Percentiles rank a stretch among this genome's conserved stretches.
Evolutionary conservation across 2,113 vertebrate genomes (phyloP).

Genomic region (Heptranchias perlo): DNA sequence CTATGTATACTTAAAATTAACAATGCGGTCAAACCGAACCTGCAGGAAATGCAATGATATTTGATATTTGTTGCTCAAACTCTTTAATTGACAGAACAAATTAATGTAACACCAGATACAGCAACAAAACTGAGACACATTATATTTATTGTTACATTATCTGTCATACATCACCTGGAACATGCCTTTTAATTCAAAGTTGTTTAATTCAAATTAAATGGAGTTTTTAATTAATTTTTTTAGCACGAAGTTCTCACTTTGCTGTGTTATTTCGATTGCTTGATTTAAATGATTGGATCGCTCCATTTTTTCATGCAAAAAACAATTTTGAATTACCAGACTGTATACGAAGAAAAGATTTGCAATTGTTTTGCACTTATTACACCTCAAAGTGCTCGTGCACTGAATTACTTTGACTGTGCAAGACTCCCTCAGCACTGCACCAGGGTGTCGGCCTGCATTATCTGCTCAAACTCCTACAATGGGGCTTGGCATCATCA

Average conservation of each 20-base stretch:
- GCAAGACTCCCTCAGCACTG: neutral
- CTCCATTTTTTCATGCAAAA: no score
- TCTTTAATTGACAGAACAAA: neutral
- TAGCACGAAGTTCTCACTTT: neutral
- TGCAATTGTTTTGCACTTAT: neutral
- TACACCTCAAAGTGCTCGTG: neutral
- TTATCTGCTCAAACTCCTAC: neutral
- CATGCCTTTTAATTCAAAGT: neutral
- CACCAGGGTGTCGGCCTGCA: neutral
- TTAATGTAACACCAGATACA: neutral
- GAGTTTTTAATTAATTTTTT: no score
- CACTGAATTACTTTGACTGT: neutral
- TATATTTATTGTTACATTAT: neutral
- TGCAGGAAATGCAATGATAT: neutral
- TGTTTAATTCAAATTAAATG: neutral
- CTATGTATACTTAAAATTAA: neutral
- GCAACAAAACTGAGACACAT: neutral
- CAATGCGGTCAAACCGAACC: neutral
- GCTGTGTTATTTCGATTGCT: neutral
- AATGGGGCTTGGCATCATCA: neutral
- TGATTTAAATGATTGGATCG: neutral
- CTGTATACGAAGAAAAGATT: neutral
- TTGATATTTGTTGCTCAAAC: neutral
- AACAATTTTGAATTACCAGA: no score
- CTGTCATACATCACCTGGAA: neutral